Evolutionary conservation across 2,888 invertebrate genomes (phyloP).

Genomic region (Stenoptilia bipunctidactyla): DNA sequence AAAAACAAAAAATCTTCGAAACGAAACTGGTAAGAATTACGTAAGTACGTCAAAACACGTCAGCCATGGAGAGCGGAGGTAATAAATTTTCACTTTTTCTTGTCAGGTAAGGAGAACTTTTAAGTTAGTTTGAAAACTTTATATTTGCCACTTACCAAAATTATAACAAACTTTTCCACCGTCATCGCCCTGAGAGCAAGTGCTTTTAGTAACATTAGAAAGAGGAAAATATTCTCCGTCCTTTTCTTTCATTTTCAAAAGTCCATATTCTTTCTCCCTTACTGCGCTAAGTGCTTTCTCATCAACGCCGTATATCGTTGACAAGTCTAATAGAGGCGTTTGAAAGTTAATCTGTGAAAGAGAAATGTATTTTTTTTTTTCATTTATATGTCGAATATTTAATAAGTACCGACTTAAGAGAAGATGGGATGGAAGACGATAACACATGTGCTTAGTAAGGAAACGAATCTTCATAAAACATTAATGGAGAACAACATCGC

Average conservation of each 20-base stretch:
- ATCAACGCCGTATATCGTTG: slow-evolving; percentile 43
- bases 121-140: background rate
- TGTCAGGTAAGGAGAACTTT: background rate
- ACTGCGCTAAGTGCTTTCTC: slow-evolving; percentile 27
- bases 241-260: slow-evolving; percentile 33
- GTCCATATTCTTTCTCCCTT: slow-evolving; percentile 31
- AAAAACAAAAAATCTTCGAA: background rate
- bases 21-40: background rate
- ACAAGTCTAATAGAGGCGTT: slow-evolving; percentile 45
- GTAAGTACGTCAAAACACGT: background rate
- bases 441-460: too few relatives aligned
- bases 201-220: slow-evolving; percentile 2
- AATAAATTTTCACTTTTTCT: too few relatives aligned
- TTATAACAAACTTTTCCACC: slow-evolving; percentile 36
- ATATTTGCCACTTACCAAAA: slow-evolving; percentile 27
- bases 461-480: too few relatives aligned
- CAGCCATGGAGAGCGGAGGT: too few relatives aligned
- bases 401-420: too few relatives aligned
- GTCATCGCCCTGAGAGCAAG: slow-evolving; percentile 28
- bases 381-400: too few relatives aligned
- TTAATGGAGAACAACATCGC: too few relatives aligned
- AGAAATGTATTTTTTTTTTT: too few relatives aligned
- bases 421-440: too few relatives aligned
- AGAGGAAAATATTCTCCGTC: slow-evolving; percentile 28
- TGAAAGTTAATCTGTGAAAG: slow-evolving; percentile 40